These are phyloP conservation scores for Rotaria socialis DNA, from an alignment of 2,888 invertebrate genomes.

Conservation along the genomic window DNA sequence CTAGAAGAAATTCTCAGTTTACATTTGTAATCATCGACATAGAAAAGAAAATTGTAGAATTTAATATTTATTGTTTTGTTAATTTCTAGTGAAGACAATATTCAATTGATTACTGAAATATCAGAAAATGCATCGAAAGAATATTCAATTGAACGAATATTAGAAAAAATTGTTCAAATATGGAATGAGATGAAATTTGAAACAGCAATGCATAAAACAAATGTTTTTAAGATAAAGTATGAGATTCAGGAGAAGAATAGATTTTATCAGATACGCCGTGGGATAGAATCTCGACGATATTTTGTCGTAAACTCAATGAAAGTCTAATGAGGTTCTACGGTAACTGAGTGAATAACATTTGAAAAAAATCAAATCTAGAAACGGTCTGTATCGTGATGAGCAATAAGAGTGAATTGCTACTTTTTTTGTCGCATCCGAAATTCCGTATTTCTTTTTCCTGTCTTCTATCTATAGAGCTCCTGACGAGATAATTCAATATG, in stretches of 20 bases:
- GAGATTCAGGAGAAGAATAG: background rate
- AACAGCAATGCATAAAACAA: background rate
- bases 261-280: no score
- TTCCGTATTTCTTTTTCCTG: no score
- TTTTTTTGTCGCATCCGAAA: no score
- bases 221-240: slow-evolving; percentile 26
- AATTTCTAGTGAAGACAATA: slow-evolving; percentile 4
- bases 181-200: background rate
- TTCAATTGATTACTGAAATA: slow-evolving; percentile 22
- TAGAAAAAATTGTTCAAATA: background rate
- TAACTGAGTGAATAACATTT: no score
- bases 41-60: no score
- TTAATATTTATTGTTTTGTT: no score
- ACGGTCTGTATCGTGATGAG: no score
- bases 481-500: slow-evolving; percentile 15
- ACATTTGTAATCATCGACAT: background rate
- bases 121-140: slow-evolving; percentile 28
- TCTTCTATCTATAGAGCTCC: slow-evolving; percentile 7
- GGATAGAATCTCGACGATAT: no score
- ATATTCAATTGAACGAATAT: background rate
- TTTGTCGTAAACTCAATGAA: no score
- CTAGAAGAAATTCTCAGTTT: slow-evolving; percentile 9
- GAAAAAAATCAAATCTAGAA: no score
- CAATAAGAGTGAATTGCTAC: no score
- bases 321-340: no score